phyloP scores from a whole-genome alignment of 2,797 vertebrate species.

The Acrossocheilus fasciatus region DNA sequence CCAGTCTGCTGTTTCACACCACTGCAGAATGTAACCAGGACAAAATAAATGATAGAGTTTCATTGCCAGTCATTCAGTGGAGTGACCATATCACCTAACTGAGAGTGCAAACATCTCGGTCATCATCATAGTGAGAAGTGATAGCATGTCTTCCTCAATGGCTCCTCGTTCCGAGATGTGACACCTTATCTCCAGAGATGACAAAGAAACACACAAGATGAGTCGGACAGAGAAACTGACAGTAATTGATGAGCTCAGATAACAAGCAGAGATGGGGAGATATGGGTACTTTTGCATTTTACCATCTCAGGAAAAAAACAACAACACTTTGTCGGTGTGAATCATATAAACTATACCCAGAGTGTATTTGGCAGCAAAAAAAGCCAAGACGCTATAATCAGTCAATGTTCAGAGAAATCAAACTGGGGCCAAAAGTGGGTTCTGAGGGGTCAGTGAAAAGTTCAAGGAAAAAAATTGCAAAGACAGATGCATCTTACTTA shows the following conservation, averaged over 20 bases:
- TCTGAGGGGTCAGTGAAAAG: not conserved
- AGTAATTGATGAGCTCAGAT: conserved; percentile 73
- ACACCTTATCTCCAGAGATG: conserved; percentile 67
- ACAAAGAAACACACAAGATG: conserved; percentile 53
- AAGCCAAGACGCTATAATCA: not conserved
- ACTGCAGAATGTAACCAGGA: conserved; percentile 1
- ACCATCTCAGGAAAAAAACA: conserved; percentile 30
- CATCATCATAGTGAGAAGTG: conserved; percentile 56
- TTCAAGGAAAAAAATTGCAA: not conserved
- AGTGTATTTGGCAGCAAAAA: not conserved
- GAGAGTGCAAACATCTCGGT: conserved; percentile 50
- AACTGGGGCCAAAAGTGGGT: too few species aligned
- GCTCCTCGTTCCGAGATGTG: conserved; percentile 63
- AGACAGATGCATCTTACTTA: not conserved
- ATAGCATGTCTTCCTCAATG: conserved; percentile 62
- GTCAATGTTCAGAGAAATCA: not conserved
- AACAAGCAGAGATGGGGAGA: conserved; percentile 62
- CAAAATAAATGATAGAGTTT: conserved; percentile 38
- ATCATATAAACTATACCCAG: not conserved
- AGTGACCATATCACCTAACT: conserved; percentile 55
- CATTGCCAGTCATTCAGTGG: conserved; percentile 39
- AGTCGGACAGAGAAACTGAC: conserved; percentile 46
- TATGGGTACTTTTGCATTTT: conserved; percentile 48
- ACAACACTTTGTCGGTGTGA: conserved; percentile 45
- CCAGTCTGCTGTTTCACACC: conserved; percentile 36